Conservation (phyloP, 2,888 invertebrate genomes). For the Thymelicus lineola region DNA sequence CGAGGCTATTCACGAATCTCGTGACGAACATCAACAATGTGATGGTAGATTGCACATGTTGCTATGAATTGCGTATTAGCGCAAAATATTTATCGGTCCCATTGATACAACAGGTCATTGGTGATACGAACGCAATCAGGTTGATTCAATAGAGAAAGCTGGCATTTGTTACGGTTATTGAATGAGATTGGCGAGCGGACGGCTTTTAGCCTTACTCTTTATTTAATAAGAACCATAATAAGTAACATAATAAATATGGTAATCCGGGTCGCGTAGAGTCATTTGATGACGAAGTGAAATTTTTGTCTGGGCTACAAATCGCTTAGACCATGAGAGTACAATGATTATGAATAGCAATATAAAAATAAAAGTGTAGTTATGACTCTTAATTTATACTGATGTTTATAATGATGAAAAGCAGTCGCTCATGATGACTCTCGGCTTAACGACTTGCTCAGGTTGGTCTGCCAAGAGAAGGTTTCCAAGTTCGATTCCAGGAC, state of each 20-base stretch:
- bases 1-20: conserved; percentile 71
- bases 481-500: too few relatives aligned
- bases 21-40: conserved; percentile 35
- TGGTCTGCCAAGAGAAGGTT: too few relatives aligned
- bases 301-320: not conserved
- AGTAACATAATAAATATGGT: not conserved
- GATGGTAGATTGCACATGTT: conserved; percentile 48
- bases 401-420: too few relatives aligned
- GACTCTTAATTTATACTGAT: not conserved
- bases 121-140: conserved; percentile 42
- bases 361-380: not conserved
- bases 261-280: conserved; percentile 14
- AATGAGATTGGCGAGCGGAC: conserved; percentile 21
- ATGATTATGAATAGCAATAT: not conserved
- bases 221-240: conserved; percentile 15
- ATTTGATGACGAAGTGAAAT: conserved; percentile 10
- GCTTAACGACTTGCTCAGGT: not conserved
- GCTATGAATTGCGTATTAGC: conserved; percentile 51
- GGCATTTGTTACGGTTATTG: conserved; percentile 43
- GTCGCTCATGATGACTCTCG: too few relatives aligned
- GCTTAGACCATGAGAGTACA: not conserved
- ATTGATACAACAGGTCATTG: conserved; percentile 24
- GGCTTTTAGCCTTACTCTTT: conserved; percentile 17
- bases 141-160: conserved; percentile 48
- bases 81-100: conserved; percentile 47